Conservation (phyloP, 2,797 vertebrate genomes). For the Vireo griseus region DNA sequence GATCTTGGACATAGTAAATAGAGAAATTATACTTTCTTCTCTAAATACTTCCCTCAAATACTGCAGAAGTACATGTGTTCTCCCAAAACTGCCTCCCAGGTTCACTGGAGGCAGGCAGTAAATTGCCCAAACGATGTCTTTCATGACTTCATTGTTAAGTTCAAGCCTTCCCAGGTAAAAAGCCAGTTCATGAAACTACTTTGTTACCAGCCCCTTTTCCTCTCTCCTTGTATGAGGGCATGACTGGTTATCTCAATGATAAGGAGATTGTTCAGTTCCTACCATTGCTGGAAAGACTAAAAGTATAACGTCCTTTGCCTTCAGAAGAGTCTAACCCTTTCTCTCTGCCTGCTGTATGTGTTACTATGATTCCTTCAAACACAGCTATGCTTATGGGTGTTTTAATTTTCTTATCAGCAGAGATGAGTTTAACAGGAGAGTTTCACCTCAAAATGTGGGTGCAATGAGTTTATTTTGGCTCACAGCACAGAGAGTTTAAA, state of each 20-base stretch:
- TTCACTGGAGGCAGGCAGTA: not conserved
- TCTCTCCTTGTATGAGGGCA: not conserved
- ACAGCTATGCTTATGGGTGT: not conserved
- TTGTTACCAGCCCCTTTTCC: not conserved
- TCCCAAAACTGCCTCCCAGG: not conserved
- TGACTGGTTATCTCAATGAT: not conserved
- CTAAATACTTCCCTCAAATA: not conserved
- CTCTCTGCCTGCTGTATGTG: not conserved
- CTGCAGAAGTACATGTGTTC: not conserved
- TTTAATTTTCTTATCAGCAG: not conserved
- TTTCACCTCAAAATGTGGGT: conserved; percentile 33
- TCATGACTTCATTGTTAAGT: not conserved
- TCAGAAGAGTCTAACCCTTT: not conserved
- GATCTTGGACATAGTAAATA: not conserved
- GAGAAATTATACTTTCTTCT: not conserved
- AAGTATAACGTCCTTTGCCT: not conserved
- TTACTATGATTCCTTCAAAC: not conserved
- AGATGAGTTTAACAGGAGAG: not conserved
- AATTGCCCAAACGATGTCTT: not conserved
- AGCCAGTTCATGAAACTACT: not conserved
- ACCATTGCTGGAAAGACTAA: not conserved
- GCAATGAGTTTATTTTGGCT: conserved; percentile 65
- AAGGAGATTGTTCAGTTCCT: not conserved
- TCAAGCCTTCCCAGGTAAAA: not conserved
- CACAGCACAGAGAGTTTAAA: conserved; percentile 8